phyloP scores from a whole-genome alignment of 37 sponge, comb jelly and placozoan genomes.

The Hormiphora californensis region DNA sequence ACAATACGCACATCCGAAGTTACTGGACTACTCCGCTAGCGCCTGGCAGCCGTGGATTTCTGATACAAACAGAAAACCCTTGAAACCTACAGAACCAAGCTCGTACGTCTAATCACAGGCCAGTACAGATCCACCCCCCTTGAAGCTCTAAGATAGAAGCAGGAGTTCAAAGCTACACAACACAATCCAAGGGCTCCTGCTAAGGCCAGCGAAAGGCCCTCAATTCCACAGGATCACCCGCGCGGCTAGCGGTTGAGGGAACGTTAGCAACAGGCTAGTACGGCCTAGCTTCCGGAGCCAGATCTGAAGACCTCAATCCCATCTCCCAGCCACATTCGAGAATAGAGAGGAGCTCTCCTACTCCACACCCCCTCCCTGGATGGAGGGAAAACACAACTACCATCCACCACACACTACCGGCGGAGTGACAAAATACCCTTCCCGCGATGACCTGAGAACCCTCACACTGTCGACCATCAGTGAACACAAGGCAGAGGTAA shows the following conservation, averaged over 20 bases:
- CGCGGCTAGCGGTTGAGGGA: neutral
- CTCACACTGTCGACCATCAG: neutral
- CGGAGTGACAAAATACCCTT: neutral
- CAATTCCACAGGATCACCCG: neutral
- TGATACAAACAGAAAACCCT: neutral
- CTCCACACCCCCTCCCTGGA: neutral
- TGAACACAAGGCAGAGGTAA: neutral
- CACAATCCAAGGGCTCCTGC: neutral
- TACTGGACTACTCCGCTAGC: neutral
- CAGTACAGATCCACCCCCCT: neutral
- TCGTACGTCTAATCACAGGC: neutral
- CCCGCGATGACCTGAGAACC: neutral
- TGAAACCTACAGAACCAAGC: neutral
- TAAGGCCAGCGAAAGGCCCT: neutral
- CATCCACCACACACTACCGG: neutral
- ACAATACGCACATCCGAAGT: neutral
- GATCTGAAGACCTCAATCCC: neutral
- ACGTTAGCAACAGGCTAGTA: too few relatives aligned
- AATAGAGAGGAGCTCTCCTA: neutral
- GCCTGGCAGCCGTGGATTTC: constrained; percentile 7
- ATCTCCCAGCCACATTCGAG: neutral
- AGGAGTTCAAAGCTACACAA: neutral
- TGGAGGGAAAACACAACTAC: neutral
- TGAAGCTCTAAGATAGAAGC: neutral
- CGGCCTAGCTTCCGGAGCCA: too few relatives aligned